Conservation (phyloP, 2,113 vertebrate genomes). For the Halcyon malimbica region DNA sequence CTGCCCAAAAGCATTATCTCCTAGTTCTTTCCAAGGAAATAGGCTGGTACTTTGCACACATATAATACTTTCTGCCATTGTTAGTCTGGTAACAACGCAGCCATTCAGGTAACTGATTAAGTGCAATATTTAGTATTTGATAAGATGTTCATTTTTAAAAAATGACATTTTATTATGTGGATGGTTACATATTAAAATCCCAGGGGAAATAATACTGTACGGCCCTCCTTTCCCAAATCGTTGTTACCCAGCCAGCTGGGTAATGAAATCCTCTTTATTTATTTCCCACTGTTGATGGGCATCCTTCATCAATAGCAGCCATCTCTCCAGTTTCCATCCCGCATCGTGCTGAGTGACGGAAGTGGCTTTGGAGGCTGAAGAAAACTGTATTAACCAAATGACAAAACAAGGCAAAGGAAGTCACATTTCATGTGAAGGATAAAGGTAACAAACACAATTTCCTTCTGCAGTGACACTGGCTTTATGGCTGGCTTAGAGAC, state of each 20-base stretch:
- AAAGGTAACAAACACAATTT: background rate
- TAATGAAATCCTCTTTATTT: conserved; percentile 58
- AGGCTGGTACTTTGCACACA: conserved; percentile 61
- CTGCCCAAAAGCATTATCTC: conserved; percentile 44
- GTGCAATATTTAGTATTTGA: conserved; percentile 75
- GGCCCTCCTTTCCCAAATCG: conserved; percentile 36
- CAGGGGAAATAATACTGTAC: conserved; percentile 53
- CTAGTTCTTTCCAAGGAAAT: conserved; percentile 55
- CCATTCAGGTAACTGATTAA: conserved; percentile 69
- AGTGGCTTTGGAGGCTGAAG: conserved; percentile 95
- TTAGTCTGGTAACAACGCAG: conserved; percentile 60
- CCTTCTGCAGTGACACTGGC: background rate
- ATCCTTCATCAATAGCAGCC: conserved; percentile 90
- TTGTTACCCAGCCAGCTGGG: conserved; percentile 95
- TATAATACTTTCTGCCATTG: conserved; percentile 59
- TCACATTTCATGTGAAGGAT: background rate
- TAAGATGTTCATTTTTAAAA: conserved; percentile 66
- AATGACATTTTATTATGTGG: conserved; percentile 57
- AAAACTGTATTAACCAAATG: conserved; percentile 78
- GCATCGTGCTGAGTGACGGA: conserved; percentile 89
- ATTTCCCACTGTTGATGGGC: conserved; percentile 2
- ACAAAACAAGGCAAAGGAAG: background rate
- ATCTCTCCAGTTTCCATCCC: conserved; percentile 94
- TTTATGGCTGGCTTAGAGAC: background rate
- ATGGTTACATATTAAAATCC: conserved; percentile 64